Base-by-base conservation (phyloP, 2,113 vertebrate species). In the Erythrocercus mccallii region DNA sequence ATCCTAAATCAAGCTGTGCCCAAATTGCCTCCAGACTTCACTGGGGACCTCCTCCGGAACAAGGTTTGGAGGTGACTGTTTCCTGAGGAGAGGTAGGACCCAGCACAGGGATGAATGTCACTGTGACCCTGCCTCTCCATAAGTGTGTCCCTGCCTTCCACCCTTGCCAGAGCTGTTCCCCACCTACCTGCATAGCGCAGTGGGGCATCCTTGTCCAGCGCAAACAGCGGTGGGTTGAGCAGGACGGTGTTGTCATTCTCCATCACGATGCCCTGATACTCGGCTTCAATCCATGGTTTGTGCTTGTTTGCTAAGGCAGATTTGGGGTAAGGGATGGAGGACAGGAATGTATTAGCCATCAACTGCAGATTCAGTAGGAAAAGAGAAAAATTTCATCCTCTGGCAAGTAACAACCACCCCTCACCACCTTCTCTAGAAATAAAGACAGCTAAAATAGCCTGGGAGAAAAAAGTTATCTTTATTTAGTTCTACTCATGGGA, bases 231-330 rank as follows among this genome's bases (percentile, higher is more conserved):
- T 1, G 99, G 99, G 84, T 99, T 99, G 88, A 99, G 98, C 91
- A 99, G 98, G 47, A 99, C 99, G 0, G 99, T 99, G 98, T 99
- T 99, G 97, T 99, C 99, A 3, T 99, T 99, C 98, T 99, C 99
- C 99, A 99, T 99, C 88, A 99, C 98, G 30, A 99, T 99, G 93
- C 99, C 99, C 96, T 99, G 99, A 95, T 99, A 99, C 94, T 99
- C 99, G 0, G 99, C 99, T 96, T 99, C 99, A 50, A 99, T 99
- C 99, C 99, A 99, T 94, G 99, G 99, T 96, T 99, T 99, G 98
- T 99, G 99, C 97, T 99, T 99, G 98, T 99, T 99, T 96, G 99
- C 99, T 99, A 97, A 48, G n/a, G 45, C 9, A 54, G 50, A 27
- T 95, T 82, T 93, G 85, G 68, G 71, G 28, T 25, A 91, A 61